Evolutionary conservation across 2,113 vertebrate species (phyloP).

Genomic region (Rattus norvegicus): DNA sequence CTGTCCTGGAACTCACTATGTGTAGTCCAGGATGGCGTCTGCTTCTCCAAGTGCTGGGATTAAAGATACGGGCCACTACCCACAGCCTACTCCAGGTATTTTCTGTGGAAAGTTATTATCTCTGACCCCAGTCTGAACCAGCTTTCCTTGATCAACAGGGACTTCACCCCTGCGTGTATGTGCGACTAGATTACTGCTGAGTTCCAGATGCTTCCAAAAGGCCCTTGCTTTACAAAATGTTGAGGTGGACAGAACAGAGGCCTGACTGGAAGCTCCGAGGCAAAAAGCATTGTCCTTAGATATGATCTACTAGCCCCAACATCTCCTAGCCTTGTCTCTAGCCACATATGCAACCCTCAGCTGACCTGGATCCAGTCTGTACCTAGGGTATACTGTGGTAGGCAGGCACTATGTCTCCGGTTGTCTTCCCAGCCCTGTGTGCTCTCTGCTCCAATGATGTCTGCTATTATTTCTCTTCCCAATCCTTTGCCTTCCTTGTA

Average conservation of each 20-base stretch:
- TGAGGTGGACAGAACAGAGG: neutral
- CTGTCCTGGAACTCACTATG: neutral
- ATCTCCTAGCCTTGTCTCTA: neutral
- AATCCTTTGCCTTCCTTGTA: neutral
- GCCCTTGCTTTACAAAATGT: neutral
- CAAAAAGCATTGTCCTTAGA: neutral
- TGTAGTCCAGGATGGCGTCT: neutral
- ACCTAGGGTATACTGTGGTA: neutral
- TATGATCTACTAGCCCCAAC: neutral
- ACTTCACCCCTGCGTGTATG: neutral
- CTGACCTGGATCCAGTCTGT: neutral
- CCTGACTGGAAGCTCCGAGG: neutral
- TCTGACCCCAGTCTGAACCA: neutral
- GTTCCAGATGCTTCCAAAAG: neutral
- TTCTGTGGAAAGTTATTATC: neutral
- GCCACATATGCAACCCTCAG: neutral
- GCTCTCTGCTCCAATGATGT: neutral
- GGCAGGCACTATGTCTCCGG: neutral
- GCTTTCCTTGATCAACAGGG: conserved; percentile 25
- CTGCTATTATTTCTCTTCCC: neutral
- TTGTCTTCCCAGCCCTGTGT: no score
- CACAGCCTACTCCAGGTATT: neutral
- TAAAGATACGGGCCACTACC: neutral
- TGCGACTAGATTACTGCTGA: neutral
- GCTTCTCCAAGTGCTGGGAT: neutral